phyloP scores from a whole-genome alignment of 2,888 invertebrate genomes.

The Neocrepidodera transversa region DNA sequence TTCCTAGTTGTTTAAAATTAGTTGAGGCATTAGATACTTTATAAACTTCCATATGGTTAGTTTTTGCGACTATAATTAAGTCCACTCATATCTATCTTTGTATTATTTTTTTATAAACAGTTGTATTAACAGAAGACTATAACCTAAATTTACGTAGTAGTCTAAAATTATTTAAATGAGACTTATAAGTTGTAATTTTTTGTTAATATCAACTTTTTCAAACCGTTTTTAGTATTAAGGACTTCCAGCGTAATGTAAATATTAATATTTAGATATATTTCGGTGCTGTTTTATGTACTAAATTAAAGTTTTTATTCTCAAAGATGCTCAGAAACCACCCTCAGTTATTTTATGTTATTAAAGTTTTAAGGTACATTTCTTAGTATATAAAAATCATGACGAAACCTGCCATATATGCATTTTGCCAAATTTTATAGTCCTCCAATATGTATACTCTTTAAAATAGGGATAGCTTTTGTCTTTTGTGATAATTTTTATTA shows the following conservation, averaged over 20 bases:
- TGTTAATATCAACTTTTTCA: not conserved
- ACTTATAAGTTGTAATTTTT: constrained; percentile 2
- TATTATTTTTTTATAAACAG: not conserved
- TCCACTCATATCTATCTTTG: not conserved
- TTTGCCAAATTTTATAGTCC: constrained; percentile 21
- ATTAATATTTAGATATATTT: not conserved
- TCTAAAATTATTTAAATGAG: not conserved
- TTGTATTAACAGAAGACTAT: not conserved
- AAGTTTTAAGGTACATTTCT: not conserved
- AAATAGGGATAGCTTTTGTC: constrained; percentile 16
- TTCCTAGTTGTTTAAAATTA: too few species aligned
- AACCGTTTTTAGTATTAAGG: not conserved
- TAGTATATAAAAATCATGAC: not conserved
- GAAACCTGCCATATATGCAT: constrained; percentile 16
- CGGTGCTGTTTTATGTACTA: not conserved
- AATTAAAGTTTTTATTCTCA: not conserved
- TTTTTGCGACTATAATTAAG: not conserved
- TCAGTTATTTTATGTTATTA: too few species aligned
- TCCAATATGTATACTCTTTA: constrained; percentile 12
- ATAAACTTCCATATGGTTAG: too few species aligned
- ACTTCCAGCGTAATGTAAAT: not conserved
- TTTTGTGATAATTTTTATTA: constrained; percentile 13
- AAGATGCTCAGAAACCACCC: not conserved
- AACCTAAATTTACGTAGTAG: not conserved
- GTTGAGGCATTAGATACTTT: too few species aligned